Conservation (phyloP, 2,113 vertebrate species). For the Chunga burmeisteri region DNA sequence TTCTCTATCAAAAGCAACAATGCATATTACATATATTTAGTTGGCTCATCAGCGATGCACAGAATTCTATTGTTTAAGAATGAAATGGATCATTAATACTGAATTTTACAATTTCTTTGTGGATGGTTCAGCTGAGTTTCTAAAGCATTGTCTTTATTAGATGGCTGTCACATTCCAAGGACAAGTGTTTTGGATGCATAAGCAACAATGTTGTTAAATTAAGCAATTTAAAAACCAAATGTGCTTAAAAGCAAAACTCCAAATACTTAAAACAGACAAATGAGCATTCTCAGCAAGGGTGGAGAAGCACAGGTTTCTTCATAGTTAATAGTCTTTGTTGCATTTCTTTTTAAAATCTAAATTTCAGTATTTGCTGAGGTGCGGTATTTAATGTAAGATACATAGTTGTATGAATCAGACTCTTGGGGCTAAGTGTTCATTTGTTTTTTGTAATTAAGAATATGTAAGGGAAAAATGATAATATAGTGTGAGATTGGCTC, state of each 20-base stretch:
- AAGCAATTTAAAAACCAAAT: neutral
- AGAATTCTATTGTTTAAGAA: neutral
- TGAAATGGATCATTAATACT: conserved; percentile 16
- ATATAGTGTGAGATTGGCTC: neutral
- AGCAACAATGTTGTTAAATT: neutral
- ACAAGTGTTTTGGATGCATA: neutral
- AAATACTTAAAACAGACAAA: neutral
- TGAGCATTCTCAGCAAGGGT: neutral
- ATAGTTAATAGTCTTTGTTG: neutral
- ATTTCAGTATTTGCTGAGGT: neutral
- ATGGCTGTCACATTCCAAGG: neutral
- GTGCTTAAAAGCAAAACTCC: neutral
- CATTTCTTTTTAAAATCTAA: neutral
- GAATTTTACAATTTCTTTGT: neutral
- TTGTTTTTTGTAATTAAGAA: neutral
- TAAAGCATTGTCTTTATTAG: neutral
- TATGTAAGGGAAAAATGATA: neutral
- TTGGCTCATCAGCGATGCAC: neutral
- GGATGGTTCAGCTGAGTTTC: neutral
- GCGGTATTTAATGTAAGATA: neutral
- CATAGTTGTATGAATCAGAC: neutral
- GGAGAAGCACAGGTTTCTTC: neutral
- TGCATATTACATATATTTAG: neutral
- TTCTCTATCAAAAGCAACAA: neutral
- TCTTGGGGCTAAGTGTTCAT: neutral